Evolutionary conservation across 92 coral and sea anemone species (phyloP).

Genomic region (Phenganax stokvisi): DNA sequence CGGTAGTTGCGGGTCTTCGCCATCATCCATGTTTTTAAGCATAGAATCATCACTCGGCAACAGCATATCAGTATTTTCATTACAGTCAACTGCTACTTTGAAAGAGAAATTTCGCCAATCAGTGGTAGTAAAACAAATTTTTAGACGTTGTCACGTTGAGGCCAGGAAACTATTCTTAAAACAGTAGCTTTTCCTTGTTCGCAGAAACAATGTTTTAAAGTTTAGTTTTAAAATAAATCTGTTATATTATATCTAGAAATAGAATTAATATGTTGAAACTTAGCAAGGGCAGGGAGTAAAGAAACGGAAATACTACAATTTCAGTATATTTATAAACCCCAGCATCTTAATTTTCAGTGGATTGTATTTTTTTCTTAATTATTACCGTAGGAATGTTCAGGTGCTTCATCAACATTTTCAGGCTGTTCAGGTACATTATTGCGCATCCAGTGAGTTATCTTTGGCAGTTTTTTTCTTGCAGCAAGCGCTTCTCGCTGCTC

Average conservation of each 20-base stretch:
- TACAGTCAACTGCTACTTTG: not conserved
- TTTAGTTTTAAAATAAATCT: slow-evolving; percentile 5
- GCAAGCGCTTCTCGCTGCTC: slow-evolving; percentile 14
- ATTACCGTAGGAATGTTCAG: not conserved
- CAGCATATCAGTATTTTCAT: not conserved
- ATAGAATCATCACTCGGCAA: not conserved
- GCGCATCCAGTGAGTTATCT: not conserved
- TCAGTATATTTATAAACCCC: not conserved
- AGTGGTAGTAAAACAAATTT: not conserved
- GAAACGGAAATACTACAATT: slow-evolving; percentile 8
- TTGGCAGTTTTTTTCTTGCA: not conserved
- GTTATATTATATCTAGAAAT: not conserved
- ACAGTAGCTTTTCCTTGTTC: slow-evolving; percentile 3
- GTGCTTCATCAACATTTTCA: not conserved
- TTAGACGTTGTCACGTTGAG: not conserved
- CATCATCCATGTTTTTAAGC: not conserved
- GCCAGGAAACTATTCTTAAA: not conserved
- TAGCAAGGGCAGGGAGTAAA: not conserved
- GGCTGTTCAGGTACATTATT: slow-evolving; percentile 2
- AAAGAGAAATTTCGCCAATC: not conserved
- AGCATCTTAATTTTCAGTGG: not conserved
- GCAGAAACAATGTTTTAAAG: not conserved
- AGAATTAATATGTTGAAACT: not conserved
- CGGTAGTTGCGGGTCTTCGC: not conserved
- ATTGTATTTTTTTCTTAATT: not conserved